A percentile compares a stretch with the other conserved stretches of the same genome.
Conservation (phyloP, 2,113 vertebrate species). For the Bos javanicus region DNA sequence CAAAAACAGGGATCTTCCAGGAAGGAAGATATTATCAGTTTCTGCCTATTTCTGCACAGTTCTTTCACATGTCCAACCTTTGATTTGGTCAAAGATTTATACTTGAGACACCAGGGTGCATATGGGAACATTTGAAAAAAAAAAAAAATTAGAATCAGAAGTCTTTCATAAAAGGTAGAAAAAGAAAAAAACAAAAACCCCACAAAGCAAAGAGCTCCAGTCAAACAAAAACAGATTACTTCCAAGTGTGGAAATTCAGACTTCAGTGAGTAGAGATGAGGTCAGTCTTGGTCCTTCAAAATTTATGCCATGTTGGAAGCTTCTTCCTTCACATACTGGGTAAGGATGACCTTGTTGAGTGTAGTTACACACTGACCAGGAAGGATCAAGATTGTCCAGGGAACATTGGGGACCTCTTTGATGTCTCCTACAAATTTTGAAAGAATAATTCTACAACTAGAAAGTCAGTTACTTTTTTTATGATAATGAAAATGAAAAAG, state of each 20-base stretch:
- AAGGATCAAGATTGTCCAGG: neutral
- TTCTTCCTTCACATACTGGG: neutral
- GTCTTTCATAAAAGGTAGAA: neutral
- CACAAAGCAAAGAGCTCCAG: neutral
- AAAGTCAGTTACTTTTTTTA: neutral
- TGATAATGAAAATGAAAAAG: slow-evolving; percentile 26
- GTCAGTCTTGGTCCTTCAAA: neutral
- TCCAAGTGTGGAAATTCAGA: slow-evolving; percentile 10
- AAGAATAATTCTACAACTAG: neutral
- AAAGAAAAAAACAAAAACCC: neutral
- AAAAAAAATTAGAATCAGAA: neutral
- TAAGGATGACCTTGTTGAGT: neutral
- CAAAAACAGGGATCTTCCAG: neutral
- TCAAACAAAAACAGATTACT: neutral
- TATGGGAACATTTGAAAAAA: neutral
- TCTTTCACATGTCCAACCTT: neutral
- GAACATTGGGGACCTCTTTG: neutral
- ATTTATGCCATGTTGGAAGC: neutral
- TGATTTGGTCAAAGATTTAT: neutral
- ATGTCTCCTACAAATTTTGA: neutral
- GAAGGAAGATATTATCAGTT: neutral
- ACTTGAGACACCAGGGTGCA: neutral
- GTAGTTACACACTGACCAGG: neutral
- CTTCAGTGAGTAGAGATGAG: neutral
- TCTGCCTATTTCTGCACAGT: neutral